These are phyloP conservation scores for Galeopsomyia nigrocyanea DNA, from an alignment of 2,888 invertebrate genomes.

Conservation along the genomic window DNA sequence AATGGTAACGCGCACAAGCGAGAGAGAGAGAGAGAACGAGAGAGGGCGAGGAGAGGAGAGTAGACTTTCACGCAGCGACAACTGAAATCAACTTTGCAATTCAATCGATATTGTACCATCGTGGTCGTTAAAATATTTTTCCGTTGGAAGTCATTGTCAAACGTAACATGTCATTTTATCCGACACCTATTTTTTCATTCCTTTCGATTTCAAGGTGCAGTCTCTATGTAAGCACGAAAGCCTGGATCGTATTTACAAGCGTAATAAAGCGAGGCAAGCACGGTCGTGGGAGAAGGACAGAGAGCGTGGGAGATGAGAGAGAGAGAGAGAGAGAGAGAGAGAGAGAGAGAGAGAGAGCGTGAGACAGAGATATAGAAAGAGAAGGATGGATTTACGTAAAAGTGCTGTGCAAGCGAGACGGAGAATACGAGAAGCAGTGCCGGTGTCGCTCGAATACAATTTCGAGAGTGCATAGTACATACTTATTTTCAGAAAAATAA, in stretches of 20 bases:
- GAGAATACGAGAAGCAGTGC: constrained; percentile 9
- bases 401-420: constrained; percentile 33
- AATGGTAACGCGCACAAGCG: too few species aligned
- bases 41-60: too few species aligned
- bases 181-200: background rate
- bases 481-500: constrained; percentile 34
- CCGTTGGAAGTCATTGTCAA: too few species aligned
- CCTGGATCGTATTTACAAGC: constrained; percentile 38
- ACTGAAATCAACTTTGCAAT: constrained; percentile 54
- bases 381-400: constrained; percentile 10
- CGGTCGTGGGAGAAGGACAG: background rate
- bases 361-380: background rate
- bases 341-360: background rate
- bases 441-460: constrained; percentile 26
- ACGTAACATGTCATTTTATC: too few species aligned
- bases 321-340: background rate
- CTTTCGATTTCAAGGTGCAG: background rate
- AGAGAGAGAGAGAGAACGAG: too few species aligned
- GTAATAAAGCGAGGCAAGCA: constrained; percentile 11
- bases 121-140: constrained; percentile 1
- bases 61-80: constrained; percentile 27
- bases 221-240: background rate
- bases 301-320: background rate
- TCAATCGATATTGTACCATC: constrained; percentile 53
- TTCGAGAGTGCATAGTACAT: constrained; percentile 37